Conservation (phyloP, 2,113 vertebrate species). For the Oenanthe oenanthe region DNA sequence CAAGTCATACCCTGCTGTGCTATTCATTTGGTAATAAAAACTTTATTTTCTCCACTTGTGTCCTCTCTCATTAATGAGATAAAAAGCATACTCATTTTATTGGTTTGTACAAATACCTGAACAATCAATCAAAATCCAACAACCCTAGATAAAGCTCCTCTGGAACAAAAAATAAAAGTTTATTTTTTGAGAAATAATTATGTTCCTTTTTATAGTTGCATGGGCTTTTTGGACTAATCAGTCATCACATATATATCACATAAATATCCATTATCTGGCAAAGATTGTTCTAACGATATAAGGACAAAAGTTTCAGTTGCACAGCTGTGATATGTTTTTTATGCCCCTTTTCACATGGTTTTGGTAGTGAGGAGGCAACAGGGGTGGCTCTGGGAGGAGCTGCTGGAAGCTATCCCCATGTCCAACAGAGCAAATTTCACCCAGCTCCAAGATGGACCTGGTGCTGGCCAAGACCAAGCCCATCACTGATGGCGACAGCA, state of each 20-base stretch:
- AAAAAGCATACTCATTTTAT: conserved; percentile 49
- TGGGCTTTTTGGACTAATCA: not conserved
- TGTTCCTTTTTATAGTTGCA: not conserved
- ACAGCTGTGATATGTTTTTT: not conserved
- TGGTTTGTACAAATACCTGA: conserved; percentile 34
- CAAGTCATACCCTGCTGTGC: conserved; percentile 59
- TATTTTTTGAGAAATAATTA: not conserved
- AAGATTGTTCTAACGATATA: not conserved
- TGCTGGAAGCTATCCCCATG: not conserved
- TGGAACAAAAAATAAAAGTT: not conserved
- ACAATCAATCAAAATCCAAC: conserved; percentile 30
- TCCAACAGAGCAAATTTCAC: not conserved
- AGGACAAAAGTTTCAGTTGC: not conserved
- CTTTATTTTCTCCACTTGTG: conserved; percentile 54
- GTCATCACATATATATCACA: not conserved
- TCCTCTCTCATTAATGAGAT: conserved; percentile 64
- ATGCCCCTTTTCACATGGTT: not conserved
- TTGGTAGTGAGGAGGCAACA: not conserved
- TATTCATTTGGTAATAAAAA: conserved; percentile 71
- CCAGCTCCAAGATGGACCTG: not conserved
- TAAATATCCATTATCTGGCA: not conserved
- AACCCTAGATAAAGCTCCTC: not conserved
- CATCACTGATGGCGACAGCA: accelerated
- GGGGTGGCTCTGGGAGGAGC: not conserved
- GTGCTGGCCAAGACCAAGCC: not conserved